phyloP scores from a whole-genome alignment of 2,113 vertebrate genomes.

The Passerina amoena region DNA sequence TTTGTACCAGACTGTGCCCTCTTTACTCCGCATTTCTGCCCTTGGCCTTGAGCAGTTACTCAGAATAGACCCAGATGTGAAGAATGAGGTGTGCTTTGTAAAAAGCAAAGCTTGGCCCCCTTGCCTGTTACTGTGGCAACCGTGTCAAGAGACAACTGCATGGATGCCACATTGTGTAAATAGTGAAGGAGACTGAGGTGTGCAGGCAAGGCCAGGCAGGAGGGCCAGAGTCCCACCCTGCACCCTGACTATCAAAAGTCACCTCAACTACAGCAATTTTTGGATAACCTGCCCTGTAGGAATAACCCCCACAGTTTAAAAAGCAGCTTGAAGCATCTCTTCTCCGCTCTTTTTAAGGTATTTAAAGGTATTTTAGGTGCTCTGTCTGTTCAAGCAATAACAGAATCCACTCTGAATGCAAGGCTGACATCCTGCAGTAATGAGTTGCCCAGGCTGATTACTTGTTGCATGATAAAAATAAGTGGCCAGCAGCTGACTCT shows the following conservation, averaged over 20 bases:
- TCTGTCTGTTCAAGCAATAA: neutral
- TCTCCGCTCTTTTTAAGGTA: neutral
- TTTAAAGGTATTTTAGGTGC: neutral
- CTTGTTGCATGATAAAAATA: neutral
- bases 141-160: accelerated
- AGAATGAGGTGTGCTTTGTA: neutral
- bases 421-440: neutral
- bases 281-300: neutral
- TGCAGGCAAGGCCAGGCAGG: neutral
- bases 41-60: neutral
- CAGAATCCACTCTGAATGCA: neutral
- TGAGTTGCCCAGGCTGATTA: neutral
- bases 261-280: neutral
- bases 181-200: neutral
- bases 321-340: neutral
- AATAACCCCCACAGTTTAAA: neutral
- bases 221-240: neutral
- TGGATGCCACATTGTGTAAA: neutral
- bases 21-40: neutral
- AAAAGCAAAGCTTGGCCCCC: neutral
- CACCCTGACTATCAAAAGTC: neutral
- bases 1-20: neutral
- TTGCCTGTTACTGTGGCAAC: neutral
- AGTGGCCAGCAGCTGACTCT: neutral
- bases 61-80: neutral